Evolutionary conservation across 2,797 vertebrate species (phyloP).

Genomic region (Carduelis carduelis): DNA sequence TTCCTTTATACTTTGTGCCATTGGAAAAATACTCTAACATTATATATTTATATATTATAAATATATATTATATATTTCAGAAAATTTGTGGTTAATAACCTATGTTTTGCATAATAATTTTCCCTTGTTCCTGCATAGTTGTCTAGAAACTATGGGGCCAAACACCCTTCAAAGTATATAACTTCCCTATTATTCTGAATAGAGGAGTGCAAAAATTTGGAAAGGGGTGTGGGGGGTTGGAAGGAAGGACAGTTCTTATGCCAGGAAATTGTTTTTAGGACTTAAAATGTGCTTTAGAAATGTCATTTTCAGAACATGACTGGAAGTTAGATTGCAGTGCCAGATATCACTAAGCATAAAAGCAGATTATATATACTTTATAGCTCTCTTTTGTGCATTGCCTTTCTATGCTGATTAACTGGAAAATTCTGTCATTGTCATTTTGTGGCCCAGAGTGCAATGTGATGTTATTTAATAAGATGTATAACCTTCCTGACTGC

Average conservation of each 20-base stretch:
- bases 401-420: conserved; percentile 52
- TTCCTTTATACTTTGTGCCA: not conserved
- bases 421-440: conserved; percentile 30
- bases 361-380: conserved; percentile 32
- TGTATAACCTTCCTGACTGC: conserved; percentile 18
- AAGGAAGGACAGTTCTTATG: not conserved
- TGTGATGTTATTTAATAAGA: conserved; percentile 52
- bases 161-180: not conserved
- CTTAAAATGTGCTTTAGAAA: conserved; percentile 32
- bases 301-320: conserved; percentile 2
- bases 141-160: not conserved
- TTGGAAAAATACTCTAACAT: not conserved
- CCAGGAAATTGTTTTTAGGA: not conserved
- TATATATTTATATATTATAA: not conserved
- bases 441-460: conserved; percentile 38
- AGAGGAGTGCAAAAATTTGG: not conserved
- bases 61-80: not conserved
- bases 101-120: not conserved
- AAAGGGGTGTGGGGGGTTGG: fast-evolving
- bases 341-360: conserved; percentile 37
- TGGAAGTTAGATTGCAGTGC: conserved; percentile 37
- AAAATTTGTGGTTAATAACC: not conserved
- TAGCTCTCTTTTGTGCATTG: conserved; percentile 36
- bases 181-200: not conserved
- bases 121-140: not conserved